Conservation (phyloP, 2,888 invertebrate species). For the Sepiola atlantica region DNA sequence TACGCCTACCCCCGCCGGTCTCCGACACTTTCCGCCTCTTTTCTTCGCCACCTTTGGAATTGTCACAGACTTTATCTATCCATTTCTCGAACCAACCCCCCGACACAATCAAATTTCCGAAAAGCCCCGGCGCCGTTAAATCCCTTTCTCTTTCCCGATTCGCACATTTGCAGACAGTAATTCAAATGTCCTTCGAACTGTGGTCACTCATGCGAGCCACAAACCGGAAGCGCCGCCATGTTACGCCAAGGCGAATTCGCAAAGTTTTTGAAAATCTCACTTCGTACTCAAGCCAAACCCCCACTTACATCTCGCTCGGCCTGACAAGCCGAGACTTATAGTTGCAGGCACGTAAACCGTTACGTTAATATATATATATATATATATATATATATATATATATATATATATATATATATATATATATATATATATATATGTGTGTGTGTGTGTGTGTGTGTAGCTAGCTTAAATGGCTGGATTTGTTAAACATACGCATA, state of each 20-base stretch:
- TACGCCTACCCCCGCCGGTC: background rate
- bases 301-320: background rate
- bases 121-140: background rate
- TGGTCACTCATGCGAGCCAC: background rate
- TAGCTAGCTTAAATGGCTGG: no score
- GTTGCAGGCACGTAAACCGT: background rate
- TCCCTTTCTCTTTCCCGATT: background rate
- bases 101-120: background rate
- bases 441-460: no score
- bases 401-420: background rate
- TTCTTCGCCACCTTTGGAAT: no score
- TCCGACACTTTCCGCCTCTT: background rate
- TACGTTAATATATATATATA: background rate
- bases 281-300: background rate
- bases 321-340: background rate
- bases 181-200: constrained; percentile 32
- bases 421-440: background rate
- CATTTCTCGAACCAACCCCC: background rate
- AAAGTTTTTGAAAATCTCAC: background rate
- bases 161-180: constrained; percentile 10
- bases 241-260: background rate
- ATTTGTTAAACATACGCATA: no score
- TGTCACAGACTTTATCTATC: no score
- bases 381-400: background rate
- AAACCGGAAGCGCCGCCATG: constrained; percentile 4